Evolutionary conservation across 2,113 vertebrate genomes (phyloP).

Genomic region (Mesembrinibis cayennensis): DNA sequence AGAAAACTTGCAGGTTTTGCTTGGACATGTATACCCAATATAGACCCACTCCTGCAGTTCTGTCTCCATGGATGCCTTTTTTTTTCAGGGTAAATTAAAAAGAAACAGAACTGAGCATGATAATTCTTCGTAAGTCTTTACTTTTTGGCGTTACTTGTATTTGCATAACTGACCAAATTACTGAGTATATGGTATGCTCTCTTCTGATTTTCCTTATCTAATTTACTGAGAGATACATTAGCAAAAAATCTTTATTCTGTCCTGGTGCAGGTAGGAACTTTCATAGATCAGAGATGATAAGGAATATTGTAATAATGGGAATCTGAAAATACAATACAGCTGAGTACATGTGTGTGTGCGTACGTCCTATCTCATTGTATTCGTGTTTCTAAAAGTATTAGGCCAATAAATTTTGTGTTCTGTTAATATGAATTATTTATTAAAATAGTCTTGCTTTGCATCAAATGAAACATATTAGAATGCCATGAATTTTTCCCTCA

Average conservation of each 20-base stretch:
- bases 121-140: neutral
- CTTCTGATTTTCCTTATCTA: neutral
- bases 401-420: neutral
- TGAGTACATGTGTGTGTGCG: neutral
- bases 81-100: neutral
- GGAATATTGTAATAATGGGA: neutral
- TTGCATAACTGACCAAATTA: neutral
- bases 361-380: neutral
- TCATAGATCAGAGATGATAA: neutral
- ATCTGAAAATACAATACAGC: neutral
- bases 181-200: neutral
- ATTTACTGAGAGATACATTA: neutral
- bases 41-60: neutral
- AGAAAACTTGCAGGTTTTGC: neutral
- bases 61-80: neutral
- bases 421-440: conserved; percentile 45
- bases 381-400: neutral
- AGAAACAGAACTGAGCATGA: neutral
- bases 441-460: neutral
- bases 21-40: neutral
- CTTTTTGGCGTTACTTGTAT: neutral
- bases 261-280: neutral
- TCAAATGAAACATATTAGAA: neutral
- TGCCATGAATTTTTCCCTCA: neutral
- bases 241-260: neutral